A percentile compares a stretch with the other conserved stretches of the same genome.
Conservation (phyloP, 2,888 invertebrate genomes). For the Loripinus fragilis region DNA sequence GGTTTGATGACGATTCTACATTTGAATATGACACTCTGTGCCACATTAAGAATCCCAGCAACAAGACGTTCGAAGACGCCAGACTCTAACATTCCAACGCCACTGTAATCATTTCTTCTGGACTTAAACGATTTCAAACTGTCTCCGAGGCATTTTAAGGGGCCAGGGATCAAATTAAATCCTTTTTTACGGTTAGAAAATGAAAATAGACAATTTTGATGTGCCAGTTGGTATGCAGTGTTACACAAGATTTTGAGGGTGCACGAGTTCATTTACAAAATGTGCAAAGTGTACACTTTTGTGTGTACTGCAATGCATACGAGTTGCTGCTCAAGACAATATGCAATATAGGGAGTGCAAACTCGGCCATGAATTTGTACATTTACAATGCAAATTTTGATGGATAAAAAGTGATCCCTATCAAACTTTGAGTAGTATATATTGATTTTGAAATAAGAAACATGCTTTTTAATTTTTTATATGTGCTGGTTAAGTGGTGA, state of each 20-base stretch:
- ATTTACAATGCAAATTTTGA: background rate
- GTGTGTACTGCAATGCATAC: background rate
- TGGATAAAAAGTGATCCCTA: background rate
- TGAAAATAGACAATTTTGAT: background rate
- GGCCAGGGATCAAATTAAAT: background rate
- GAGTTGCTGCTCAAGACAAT: background rate
- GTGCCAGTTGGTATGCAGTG: background rate
- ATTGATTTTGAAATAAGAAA: no score
- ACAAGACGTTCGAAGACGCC: background rate
- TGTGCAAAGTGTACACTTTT: background rate
- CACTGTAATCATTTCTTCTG: background rate
- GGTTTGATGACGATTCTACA: background rate
- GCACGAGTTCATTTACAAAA: background rate
- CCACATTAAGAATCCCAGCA: background rate
- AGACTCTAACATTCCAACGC: background rate
- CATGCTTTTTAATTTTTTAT: no score
- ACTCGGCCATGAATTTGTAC: background rate
- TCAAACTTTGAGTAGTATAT: constrained; percentile 7
- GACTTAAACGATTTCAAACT: background rate
- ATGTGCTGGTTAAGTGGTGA: no score
- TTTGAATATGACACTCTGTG: background rate
- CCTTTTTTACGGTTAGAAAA: background rate
- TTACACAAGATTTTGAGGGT: background rate
- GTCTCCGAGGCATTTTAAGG: background rate
- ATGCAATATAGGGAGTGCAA: background rate